Conservation (phyloP, 2,888 invertebrate species). For the Pandemis heparana region DNA sequence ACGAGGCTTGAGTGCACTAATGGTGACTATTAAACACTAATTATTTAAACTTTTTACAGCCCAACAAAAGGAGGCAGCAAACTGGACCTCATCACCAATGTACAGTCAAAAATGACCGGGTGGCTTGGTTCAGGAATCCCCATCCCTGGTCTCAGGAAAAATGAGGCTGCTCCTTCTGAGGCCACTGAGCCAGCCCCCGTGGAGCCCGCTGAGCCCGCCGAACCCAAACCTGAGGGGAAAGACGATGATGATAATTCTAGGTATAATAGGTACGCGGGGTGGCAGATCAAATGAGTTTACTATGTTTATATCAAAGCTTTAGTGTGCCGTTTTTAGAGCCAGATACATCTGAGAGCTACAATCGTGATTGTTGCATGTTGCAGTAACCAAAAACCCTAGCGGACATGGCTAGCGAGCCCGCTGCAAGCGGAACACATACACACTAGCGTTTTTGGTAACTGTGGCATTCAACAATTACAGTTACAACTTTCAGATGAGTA, state of each 20-base stretch:
- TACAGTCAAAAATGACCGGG: constrained; percentile 94
- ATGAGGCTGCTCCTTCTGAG: constrained; percentile 82
- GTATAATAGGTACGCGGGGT: constrained; percentile 91
- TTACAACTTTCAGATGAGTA: too few species aligned
- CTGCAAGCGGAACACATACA: too few species aligned
- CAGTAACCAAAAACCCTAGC: too few species aligned
- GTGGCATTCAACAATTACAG: too few species aligned
- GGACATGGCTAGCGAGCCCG: too few species aligned
- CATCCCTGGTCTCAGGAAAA: constrained; percentile 91
- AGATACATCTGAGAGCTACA: not conserved
- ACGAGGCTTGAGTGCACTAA: too few species aligned
- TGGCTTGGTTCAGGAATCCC: constrained; percentile 92
- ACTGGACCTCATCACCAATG: constrained; percentile 93
- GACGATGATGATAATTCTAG: constrained; percentile 96
- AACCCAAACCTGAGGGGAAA: constrained; percentile 78
- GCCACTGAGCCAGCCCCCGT: constrained; percentile 70
- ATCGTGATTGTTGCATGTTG: too few species aligned
- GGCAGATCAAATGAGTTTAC: constrained; percentile 82
- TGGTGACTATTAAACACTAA: too few species aligned
- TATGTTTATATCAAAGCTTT: constrained; percentile 49
- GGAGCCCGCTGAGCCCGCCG: constrained; percentile 74
- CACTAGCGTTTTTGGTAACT: too few species aligned
- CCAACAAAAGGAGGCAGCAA: constrained; percentile 90
- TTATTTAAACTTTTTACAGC: constrained; percentile 67
- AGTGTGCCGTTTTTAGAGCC: constrained; percentile 43